Base-by-base conservation (phyloP, 2,113 vertebrate species). In the Stercorarius parasiticus region DNA sequence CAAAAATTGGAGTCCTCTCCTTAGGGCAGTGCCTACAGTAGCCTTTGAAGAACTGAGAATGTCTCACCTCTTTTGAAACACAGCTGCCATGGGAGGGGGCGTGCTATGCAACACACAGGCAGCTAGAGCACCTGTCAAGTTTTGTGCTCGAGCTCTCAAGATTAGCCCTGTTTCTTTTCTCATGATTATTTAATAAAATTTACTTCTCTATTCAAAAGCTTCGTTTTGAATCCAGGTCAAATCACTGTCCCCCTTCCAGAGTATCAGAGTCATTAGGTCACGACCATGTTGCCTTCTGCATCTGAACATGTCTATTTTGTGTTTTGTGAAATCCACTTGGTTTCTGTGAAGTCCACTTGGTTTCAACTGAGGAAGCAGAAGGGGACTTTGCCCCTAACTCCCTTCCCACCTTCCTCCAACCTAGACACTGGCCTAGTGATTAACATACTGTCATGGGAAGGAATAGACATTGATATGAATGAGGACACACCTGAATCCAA, bases 31-130 rank as follows among this genome's bases (percentile, higher is more conserved):
- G 53, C 84, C 93, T 89, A 40, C 56, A 49, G 74, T 58, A 88
- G 77, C n/a, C 91, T 96, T 96, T 96, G 96, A 97, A 97, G 90
- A 96, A 72, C 53, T 61, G 62, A 90, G 86, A 36, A 80, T 1
- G 5, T 45, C 66, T 90, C 78, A 61, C 8, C 40, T 70, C 42
- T 89, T 96, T 90, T 76, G 82, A 97, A 96, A 93, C 7, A 3
- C 66, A 86, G 71, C 79, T 80, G 62, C 53, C 0, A 2, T 72
- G 67, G 82, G 76, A 94, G 71, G 40, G 49, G 52, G 45, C 50
- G 56, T 15, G 30, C 91, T 90, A 76, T 69, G 56, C 88, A 95
- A 96, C 77, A 92, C 64, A 36, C 12, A 1, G 50, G 87, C 30
- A 86, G 77, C 36, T 40, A 45, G 21, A 94, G 65, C 61, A 85